These are phyloP conservation scores for Oxystoma pomonae DNA, from an alignment of 2,888 invertebrate genomes.

Conservation along the genomic window DNA sequence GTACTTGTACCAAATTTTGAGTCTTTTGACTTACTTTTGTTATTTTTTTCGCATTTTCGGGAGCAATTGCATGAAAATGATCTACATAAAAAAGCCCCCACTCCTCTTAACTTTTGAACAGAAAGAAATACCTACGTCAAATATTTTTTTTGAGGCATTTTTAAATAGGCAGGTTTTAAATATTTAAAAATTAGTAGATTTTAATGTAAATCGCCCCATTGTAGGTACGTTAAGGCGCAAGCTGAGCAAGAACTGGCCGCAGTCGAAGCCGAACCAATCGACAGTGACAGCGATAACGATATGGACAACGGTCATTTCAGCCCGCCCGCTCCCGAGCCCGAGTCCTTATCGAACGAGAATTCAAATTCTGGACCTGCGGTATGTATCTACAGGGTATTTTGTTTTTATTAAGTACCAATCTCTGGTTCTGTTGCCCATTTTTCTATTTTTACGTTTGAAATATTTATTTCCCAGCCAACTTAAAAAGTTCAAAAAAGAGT, in stretches of 20 bases:
- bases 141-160: slow-evolving; percentile 11
- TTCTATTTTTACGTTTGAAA: neutral
- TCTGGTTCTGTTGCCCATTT: neutral
- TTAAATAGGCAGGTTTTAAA: too few species aligned
- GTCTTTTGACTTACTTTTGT: too few species aligned
- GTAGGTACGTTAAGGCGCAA: slow-evolving; percentile 53
- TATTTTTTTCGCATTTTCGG: too few species aligned
- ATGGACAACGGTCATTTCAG: slow-evolving; percentile 44
- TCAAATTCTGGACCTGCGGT: slow-evolving; percentile 21
- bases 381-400: neutral
- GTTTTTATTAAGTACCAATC: neutral
- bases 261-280: slow-evolving; percentile 69
- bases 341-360: slow-evolving; percentile 32
- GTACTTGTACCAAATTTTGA: too few species aligned
- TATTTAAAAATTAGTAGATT: neutral
- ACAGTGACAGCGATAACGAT: slow-evolving; percentile 58
- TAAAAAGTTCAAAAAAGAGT: too few species aligned
- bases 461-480: too few species aligned
- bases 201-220: slow-evolving; percentile 17
- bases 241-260: slow-evolving; percentile 60
- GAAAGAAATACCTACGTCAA: neutral
- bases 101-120: too few species aligned
- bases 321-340: slow-evolving; percentile 39
- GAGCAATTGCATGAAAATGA: too few species aligned
- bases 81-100: too few species aligned